phyloP scores from a whole-genome alignment of 2,113 vertebrate species.

The Macaca nemestrina region DNA sequence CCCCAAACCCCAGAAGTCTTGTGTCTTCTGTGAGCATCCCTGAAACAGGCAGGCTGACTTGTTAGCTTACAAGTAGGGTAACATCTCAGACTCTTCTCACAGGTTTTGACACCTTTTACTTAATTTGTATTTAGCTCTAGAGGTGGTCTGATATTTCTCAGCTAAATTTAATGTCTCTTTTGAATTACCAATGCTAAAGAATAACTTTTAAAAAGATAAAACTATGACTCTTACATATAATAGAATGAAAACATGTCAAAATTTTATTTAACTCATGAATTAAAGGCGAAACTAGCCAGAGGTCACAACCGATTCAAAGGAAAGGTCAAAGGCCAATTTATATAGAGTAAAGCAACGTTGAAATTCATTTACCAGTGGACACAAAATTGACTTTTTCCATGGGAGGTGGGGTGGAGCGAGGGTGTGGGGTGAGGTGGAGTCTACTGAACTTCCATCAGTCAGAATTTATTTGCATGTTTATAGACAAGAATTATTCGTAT shows the following conservation, averaged over 20 bases:
- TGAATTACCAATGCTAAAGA: background rate
- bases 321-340: background rate
- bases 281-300: background rate
- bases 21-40: background rate
- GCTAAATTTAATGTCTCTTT: background rate
- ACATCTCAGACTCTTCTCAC: background rate
- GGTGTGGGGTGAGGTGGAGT: background rate
- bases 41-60: background rate
- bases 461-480: constrained; percentile 4
- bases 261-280: background rate
- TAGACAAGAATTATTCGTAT: background rate
- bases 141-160: background rate
- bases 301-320: background rate
- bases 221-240: background rate
- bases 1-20: background rate
- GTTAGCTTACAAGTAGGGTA: background rate
- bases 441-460: background rate
- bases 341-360: background rate
- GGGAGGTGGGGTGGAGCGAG: background rate
- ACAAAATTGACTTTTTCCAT: background rate
- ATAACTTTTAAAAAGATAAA: background rate
- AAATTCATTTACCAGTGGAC: background rate
- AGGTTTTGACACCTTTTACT: background rate
- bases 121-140: background rate
- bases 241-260: background rate